Evolutionary conservation across 2,888 invertebrate species (phyloP), one percentile per base, ranked within the genome.

Genomic region (Heliconius ethilla): DNA sequence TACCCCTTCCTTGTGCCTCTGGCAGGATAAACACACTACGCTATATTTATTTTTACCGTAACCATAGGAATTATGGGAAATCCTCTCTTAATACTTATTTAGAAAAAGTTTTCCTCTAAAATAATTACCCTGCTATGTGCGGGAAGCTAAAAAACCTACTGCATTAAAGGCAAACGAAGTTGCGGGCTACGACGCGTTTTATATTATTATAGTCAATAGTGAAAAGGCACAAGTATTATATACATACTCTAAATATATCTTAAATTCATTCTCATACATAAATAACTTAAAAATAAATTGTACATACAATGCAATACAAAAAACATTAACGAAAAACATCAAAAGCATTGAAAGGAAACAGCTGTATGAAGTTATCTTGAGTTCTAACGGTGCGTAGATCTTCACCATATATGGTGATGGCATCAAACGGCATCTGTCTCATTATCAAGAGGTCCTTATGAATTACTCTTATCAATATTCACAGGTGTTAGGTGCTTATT

Each of bases 401-500:
- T 59, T 75, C 59, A 22, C 76, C 65, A 78, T 79, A 80, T 78
- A 80, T 37, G 75, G 80, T 51, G 45, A 80, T 59, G 73, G 75
- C 62, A 70, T 76, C 78, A 78, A 75, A 63, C 76, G 78, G 70
- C 80, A 78, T 70, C 73, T 79, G 79, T 77, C 79, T 80, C 78
- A 78, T 78, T 80, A 80, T 66, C 18, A 59, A 51, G 59, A 75
- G 66, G 69, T 74, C 75, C 67, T 51, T 70, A 78, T 79, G 79
- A 81, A 79, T 79, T 78, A 78, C 79, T 76, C 75, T 72, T 80
- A 77, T 80, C 79, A 79, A 80, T 80, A 81, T 80, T 80, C 74
- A 82, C 92, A 91, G 91, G 89, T 91, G 91, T 84, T 80, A 51
- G 80, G 76, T 78, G 83, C 45, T 51, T 84, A 33, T 33, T 33